Conservation (phyloP, 1,140 invertebrate genomes). For the Lethrus apterus region DNA sequence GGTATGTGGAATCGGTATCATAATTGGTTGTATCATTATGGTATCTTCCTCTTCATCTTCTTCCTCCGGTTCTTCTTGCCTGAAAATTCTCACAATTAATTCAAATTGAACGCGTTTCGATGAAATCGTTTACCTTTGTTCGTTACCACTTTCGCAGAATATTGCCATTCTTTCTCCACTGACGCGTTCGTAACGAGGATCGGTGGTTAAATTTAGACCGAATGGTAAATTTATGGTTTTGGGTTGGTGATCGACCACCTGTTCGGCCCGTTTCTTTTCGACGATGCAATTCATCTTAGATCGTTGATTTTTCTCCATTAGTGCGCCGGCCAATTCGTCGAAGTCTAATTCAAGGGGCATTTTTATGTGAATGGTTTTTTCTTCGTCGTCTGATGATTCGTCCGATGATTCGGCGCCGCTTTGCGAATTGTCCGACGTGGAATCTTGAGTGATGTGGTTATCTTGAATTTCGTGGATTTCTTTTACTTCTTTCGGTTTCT, state of each 20-base stretch:
- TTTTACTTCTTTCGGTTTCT: conserved; percentile 5
- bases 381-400: too few species aligned
- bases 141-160: conserved; percentile 72
- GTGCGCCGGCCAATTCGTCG: conserved; percentile 66
- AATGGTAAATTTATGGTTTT: conserved; percentile 57
- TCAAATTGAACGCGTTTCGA: not conserved
- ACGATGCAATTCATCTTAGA: conserved; percentile 82
- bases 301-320: conserved; percentile 66
- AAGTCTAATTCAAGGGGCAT: conserved; percentile 72
- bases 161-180: conserved; percentile 79
- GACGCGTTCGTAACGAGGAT: conserved; percentile 62
- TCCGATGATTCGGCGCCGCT: not conserved
- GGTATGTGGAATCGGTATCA: conserved; percentile 35
- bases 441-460: conserved; percentile 7
- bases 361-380: conserved; percentile 50
- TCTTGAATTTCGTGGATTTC: conserved; percentile 14
- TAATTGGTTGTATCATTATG: conserved; percentile 40
- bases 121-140: conserved; percentile 45
- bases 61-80: conserved; percentile 22
- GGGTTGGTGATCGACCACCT: conserved; percentile 67
- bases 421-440: too few species aligned
- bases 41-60: conserved; percentile 35
- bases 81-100: not conserved
- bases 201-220: conserved; percentile 62
- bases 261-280: conserved; percentile 73